A percentile compares a stretch with the other conserved stretches of the same genome.
These are phyloP conservation scores for Rhynchophorus ferrugineus DNA, from an alignment of 1,140 invertebrate genomes.

Conservation along the genomic window DNA sequence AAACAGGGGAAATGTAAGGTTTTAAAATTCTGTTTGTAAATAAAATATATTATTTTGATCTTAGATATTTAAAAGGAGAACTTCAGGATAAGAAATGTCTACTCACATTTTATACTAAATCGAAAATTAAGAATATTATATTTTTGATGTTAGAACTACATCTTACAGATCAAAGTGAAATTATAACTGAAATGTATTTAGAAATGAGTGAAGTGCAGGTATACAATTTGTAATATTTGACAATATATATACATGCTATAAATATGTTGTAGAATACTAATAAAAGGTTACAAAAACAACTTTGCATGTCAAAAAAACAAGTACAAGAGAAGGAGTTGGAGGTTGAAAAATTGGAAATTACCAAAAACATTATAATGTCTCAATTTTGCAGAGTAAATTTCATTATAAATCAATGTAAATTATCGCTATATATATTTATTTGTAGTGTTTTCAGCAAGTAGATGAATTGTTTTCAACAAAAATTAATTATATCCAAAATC, in stretches of 20 bases:
- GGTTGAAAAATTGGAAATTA: slow-evolving; percentile 11
- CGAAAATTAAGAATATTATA: slow-evolving; percentile 25
- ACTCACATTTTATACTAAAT: slow-evolving; percentile 23
- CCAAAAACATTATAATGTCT: slow-evolving; percentile 10
- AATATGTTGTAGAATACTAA: slow-evolving; percentile 18
- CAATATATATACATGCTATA: neutral
- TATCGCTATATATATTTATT: slow-evolving; percentile 1
- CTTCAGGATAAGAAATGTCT: slow-evolving; percentile 16
- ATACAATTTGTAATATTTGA: slow-evolving; percentile 8
- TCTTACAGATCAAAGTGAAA: slow-evolving; percentile 18
- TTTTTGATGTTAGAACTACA: slow-evolving; percentile 22
- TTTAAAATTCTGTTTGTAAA: neutral
- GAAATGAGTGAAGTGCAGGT: slow-evolving; percentile 22
- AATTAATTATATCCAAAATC: slow-evolving; percentile 10
- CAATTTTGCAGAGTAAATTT: slow-evolving; percentile 17
- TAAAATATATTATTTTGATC: slow-evolving; percentile 1
- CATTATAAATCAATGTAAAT: neutral
- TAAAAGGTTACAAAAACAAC: slow-evolving; percentile 16
- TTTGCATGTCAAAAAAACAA: slow-evolving; percentile 9
- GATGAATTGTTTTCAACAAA: slow-evolving; percentile 14
- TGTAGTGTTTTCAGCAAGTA: slow-evolving; percentile 18
- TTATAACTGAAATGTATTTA: slow-evolving; percentile 20
- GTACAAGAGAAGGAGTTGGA: slow-evolving; percentile 20
- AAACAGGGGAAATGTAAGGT: slow-evolving; percentile 26
- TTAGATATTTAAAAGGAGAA: slow-evolving; percentile 24